A percentile compares a stretch with the other conserved stretches of the same genome.
Conservation (phyloP, 92 coral and sea anemone genomes). For the Zoanthus sociatus region DNA sequence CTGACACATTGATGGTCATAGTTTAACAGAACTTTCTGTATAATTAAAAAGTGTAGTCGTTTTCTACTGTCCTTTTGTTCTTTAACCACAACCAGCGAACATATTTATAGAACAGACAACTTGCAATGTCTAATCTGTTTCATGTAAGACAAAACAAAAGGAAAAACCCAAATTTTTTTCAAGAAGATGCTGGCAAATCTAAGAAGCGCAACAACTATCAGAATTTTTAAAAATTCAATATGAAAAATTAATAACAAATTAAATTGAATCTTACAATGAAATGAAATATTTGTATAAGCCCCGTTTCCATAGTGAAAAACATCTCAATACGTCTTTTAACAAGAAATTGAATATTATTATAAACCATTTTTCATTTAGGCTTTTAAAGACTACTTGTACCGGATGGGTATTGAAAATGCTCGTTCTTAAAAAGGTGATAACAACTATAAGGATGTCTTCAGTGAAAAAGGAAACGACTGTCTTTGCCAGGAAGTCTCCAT, state of each 20-base stretch:
- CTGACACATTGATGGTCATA: slow-evolving; percentile 11
- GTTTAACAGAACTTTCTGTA: not conserved
- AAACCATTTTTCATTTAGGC: too few relatives aligned
- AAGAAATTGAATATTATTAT: too few relatives aligned
- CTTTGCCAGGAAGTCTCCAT: not conserved
- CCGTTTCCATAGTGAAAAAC: too few relatives aligned
- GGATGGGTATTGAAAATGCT: too few relatives aligned
- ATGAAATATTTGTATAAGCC: too few relatives aligned
- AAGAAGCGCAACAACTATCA: not conserved
- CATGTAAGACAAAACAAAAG: too few relatives aligned
- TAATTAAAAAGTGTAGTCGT: not conserved
- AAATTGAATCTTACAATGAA: not conserved
- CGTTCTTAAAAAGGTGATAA: too few relatives aligned
- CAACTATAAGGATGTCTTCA: too few relatives aligned
- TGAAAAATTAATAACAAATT: not conserved
- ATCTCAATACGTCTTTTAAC: too few relatives aligned
- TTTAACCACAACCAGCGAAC: not conserved
- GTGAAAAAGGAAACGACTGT: too few relatives aligned
- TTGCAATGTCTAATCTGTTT: not conserved
- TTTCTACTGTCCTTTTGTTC: not conserved
- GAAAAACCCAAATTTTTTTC: not conserved
- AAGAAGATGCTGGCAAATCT: not conserved
- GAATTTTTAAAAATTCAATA: not conserved
- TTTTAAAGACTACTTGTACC: too few relatives aligned
- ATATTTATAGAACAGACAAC: not conserved